Evolutionary conservation across 2,888 invertebrate species (phyloP).

Genomic region (Monoplex corrugatus): DNA sequence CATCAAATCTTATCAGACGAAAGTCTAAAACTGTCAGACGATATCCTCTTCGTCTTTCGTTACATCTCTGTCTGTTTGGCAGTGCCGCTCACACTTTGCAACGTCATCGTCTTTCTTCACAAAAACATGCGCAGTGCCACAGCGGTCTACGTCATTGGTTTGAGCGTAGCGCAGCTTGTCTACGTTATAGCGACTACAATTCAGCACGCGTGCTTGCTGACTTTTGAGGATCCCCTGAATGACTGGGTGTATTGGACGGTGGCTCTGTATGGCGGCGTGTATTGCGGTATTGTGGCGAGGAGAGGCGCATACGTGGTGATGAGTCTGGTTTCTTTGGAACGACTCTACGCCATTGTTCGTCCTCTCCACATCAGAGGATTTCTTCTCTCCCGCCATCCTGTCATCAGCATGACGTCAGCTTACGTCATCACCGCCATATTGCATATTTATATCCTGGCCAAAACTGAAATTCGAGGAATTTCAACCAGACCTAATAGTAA

Average conservation of each 20-base stretch:
- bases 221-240: background rate
- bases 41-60: background rate
- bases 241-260: background rate
- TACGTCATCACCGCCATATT: background rate
- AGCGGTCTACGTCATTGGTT: conserved; percentile 31
- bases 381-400: background rate
- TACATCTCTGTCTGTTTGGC: background rate
- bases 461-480: background rate
- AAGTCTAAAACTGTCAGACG: background rate
- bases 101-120: conserved; percentile 29
- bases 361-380: conserved; percentile 21
- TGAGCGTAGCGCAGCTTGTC: conserved; percentile 6
- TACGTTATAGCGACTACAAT: background rate
- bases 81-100: conserved; percentile 30
- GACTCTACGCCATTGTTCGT: conserved; percentile 31
- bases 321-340: conserved; percentile 24
- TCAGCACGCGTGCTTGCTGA: background rate
- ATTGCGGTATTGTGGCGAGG: background rate
- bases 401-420: background rate
- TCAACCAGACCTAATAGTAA: too few relatives aligned
- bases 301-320: conserved; percentile 5
- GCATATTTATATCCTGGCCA: background rate
- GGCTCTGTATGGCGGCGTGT: background rate
- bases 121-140: conserved; percentile 37
- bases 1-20: background rate